Percentiles rank a stretch among this genome's conserved stretches.
Evolutionary conservation across 2,888 invertebrate genomes (phyloP).

Genomic region (Eulithis prunata): DNA sequence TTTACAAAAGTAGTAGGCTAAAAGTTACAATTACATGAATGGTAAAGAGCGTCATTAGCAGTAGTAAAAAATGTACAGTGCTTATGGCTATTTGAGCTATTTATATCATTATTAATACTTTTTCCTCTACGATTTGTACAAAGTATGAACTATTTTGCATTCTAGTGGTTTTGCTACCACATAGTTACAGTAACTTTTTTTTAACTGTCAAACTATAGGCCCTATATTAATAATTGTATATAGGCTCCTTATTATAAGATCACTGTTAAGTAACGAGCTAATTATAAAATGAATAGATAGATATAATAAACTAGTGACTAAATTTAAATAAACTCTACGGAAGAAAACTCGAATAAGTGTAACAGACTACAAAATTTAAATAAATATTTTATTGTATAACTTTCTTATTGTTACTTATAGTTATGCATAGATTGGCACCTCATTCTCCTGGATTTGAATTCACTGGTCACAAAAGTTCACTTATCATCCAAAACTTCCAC

Average conservation of each 20-base stretch:
- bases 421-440: slow-evolving; percentile 25
- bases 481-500: slow-evolving; percentile 79
- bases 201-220: no score
- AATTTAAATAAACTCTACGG: no score
- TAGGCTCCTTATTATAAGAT: no score
- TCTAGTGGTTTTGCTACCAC: background rate
- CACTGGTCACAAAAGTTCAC: slow-evolving; percentile 48
- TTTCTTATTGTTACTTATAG: slow-evolving; percentile 13
- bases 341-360: background rate
- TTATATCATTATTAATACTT: slow-evolving; percentile 4
- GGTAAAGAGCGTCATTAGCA: background rate
- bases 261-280: no score
- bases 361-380: slow-evolving; percentile 4
- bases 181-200: no score
- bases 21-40: no score
- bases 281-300: no score
- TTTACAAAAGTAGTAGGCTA: background rate
- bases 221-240: no score
- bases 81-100: background rate
- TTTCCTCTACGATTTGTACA: background rate
- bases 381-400: slow-evolving; percentile 3
- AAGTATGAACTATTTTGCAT: background rate
- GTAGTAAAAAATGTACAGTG: background rate
- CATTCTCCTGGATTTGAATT: slow-evolving; percentile 9
- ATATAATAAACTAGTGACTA: no score